Base-by-base conservation (phyloP, 2,888 invertebrate species). In the Eilema depressum region DNA sequence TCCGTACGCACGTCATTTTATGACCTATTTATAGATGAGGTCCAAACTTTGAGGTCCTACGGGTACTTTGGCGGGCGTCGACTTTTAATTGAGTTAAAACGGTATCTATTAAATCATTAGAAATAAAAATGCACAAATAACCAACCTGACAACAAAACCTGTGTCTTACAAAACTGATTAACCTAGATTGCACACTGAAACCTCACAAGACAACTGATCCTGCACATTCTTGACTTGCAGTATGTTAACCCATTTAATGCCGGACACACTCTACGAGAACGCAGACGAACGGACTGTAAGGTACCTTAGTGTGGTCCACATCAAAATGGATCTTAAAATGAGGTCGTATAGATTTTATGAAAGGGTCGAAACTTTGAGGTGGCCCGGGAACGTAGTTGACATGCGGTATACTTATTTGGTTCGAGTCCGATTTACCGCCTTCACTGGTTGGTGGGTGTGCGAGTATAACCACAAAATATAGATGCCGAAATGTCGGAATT, bases 181-280 rank as follows among this genome's bases (percentile, higher is more conserved):
- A 37, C 62, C 62, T 62, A 37, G 62, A 37, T 33, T 12, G 1
- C 14, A 23, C 62, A 37, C n/a, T 37, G 62, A 62, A 62, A 37
- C 62, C 62, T 33, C 37, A 62, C 33, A n/a, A 23, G 4, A 7
- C 12, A 37, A 33, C 62, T 30, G 20, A 61, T 23, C n/a, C 33
- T 28, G 11, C 11, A 3, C 20, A 10, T n/a, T 8, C 53, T n/a
- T 47, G 20, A 8, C 20, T 47, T n/a, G n/a, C 53, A 2, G 53
- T 53, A 53, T 20, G 53, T 53, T 20, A n/a, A 53, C 8, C 1
- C 53, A 53, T 47, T 47, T 53, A 53, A 53, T n/a, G n/a, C n/a
- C 53, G 0, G 53, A n/a, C n/a, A n/a, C n/a, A 53, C n/a, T n/a
- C 8, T 10, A 53, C 8, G n/a, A n/a, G 53, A 53, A 53, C 8